Evolutionary conservation across 2,113 vertebrate genomes (phyloP), one percentile per base, ranked within the genome.

Genomic region (Pimephales promelas): DNA sequence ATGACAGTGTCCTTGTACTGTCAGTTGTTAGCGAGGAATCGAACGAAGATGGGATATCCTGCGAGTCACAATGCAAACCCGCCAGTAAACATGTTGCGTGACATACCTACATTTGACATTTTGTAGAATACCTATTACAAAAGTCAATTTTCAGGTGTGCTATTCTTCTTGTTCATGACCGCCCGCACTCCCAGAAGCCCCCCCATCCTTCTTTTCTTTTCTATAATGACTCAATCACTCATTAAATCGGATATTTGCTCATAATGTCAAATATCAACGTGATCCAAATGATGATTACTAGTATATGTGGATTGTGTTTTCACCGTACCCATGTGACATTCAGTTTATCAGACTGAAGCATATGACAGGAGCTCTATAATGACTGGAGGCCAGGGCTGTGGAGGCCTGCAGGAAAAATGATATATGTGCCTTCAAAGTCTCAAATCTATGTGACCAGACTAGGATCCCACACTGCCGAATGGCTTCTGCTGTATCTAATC

Each of bases 401-500:
- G 43, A 79, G 78, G 45, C 78, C 78, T 66, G 78, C 62, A 81
- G 79, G 31, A 81, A 56, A 66, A 81, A 83, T 75, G 31, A 66
- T 73, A 61, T 70, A 87, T 80, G 76, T 79, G 49, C 52, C 43
- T 78, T 82, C 75, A 85, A 76, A 85, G 66, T 61, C 57, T 85
- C 59, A 84, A 56, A 73, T 85, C 59, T 87, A 75, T 85, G 82
- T 40, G 72, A 70, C 79, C 71, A 87, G 86, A 86, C 70, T 82
- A 79, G 26, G 81, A 83, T 85, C 84, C 74, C 68, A 85, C 78
- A 78, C 72, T 84, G 77, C 49, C 54, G 75, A 83, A 85, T 59
- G 68, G 68, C 83, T 82, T 78, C 79, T 83, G 80, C 85, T 84
- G 75, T 62, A 75, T 84, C 76, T 88, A 84, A 86, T 87, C 86